phyloP scores from a whole-genome alignment of 2,888 invertebrate genomes.

The Cerastis rubricosa region DNA sequence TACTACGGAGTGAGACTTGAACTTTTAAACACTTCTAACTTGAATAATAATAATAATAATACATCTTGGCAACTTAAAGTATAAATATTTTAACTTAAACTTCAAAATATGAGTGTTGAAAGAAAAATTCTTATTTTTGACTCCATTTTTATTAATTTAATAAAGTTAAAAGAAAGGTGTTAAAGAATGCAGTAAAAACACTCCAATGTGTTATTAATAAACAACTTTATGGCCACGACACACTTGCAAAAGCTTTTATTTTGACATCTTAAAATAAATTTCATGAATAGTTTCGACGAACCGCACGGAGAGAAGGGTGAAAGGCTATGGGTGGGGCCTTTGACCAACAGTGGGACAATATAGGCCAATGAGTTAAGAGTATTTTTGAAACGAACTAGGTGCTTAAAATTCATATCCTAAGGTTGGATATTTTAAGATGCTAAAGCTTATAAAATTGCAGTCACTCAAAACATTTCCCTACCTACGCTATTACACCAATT shows the following conservation, averaged over 20 bases:
- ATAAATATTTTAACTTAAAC: constrained; percentile 49
- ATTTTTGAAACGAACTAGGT: too few species aligned
- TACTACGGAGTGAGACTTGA: constrained; percentile 33
- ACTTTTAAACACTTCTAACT: constrained; percentile 52
- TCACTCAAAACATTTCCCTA: neutral
- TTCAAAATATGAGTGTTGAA: constrained; percentile 31
- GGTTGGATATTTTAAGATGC: neutral
- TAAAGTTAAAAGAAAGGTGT: neutral
- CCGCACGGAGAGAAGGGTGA: too few species aligned
- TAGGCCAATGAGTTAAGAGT: too few species aligned
- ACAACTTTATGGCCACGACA: neutral
- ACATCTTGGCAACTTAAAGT: constrained; percentile 32
- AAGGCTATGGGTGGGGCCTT: too few species aligned
- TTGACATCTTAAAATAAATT: neutral
- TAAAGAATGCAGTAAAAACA: neutral
- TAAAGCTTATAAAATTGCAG: neutral
- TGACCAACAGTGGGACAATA: too few species aligned
- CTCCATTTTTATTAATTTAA: neutral
- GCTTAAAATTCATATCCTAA: neutral
- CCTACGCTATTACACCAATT: too few species aligned
- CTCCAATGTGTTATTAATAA: neutral
- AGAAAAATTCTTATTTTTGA: neutral
- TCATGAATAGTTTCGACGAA: neutral
- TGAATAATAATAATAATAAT: too few species aligned
- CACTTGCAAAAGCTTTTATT: neutral